Conservation (phyloP, 2,113 vertebrate species). For the Uria aalge region DNA sequence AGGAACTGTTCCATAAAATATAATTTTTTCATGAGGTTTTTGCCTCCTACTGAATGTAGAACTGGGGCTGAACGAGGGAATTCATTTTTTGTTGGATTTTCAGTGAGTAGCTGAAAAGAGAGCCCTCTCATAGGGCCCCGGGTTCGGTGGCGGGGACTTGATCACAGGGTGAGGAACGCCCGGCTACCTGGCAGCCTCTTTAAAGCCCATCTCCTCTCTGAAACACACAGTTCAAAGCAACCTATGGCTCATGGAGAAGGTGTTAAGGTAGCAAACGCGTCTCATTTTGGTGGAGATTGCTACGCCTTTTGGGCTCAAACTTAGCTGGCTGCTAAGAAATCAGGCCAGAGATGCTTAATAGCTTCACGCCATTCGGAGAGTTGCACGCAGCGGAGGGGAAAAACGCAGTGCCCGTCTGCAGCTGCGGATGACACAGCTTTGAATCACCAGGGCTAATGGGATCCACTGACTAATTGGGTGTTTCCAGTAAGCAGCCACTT, state of each 20-base stretch:
- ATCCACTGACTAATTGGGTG: conserved; percentile 58
- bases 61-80: not conserved
- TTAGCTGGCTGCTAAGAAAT: not conserved
- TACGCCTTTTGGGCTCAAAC: not conserved
- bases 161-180: fast-evolving
- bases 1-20: not conserved
- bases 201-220: conserved; percentile 34
- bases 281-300: not conserved
- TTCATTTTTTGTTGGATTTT: not conserved
- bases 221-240: conserved; percentile 42
- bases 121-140: not conserved
- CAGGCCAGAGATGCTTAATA: not conserved
- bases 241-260: not conserved
- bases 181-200: not conserved
- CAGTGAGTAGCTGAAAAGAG: not conserved
- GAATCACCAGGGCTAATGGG: conserved; percentile 42
- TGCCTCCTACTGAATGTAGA: not conserved
- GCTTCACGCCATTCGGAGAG: not conserved
- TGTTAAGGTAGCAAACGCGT: conserved; percentile 26
- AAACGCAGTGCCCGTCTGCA: conserved; percentile 49
- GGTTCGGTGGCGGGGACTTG: not conserved
- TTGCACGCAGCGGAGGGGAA: not conserved
- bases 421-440: conserved; percentile 54
- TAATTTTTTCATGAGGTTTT: not conserved
- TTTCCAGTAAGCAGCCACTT: conserved; percentile 33